Evolutionary conservation across 2,888 invertebrate genomes (phyloP), one percentile per base, ranked within the genome.

Genomic region (Athalia cordata): DNA sequence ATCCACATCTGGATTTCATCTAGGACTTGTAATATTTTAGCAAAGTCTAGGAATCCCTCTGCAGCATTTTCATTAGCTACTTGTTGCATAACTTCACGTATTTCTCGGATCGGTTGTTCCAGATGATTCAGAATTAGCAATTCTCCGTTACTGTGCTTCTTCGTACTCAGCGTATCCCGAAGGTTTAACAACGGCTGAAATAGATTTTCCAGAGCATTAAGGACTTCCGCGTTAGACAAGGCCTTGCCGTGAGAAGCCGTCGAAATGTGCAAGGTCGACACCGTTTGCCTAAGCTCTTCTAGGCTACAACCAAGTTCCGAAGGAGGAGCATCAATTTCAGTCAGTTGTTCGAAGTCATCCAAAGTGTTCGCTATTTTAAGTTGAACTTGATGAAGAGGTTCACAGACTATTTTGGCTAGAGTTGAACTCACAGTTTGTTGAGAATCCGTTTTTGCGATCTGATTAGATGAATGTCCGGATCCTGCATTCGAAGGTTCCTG

Each of bases 291-390:
- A 0, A 87, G 68, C 76, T 85, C 83, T 79, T 87, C 87, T 3
- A 86, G 50, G 11, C 84, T 81, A 77, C 82, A 83, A 0, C 84
- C 84, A 50, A 87, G 77, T 52, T 79, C 72, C 0, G 87, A 87
- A 0, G 80, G 80, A 4, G 84, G 81, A 13, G 81, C 47, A 5
- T 79, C 79, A 8, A 82, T 75, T 5, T 79, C 82, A 6, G 83
- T 80, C 4, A 83, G 83, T 78, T 87, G 84, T 59, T 87, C 87
- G 47, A 84, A 87, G 59, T 87, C 85, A 68, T 87, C 87, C 13
- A 87, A 59, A 55, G 86, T 86, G 3, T 75, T 81, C 2, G 84
- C 83, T 55, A 86, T 82, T 6, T 85, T 82, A 11, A 86, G 61
- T 13, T 87, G 83, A 70, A 87, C 80, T 55, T 79, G 81, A 13